Percentiles rank a stretch among this genome's conserved stretches.
phyloP scores from a whole-genome alignment of 2,888 invertebrate species.

The Temnothorax rugatulus region DNA sequence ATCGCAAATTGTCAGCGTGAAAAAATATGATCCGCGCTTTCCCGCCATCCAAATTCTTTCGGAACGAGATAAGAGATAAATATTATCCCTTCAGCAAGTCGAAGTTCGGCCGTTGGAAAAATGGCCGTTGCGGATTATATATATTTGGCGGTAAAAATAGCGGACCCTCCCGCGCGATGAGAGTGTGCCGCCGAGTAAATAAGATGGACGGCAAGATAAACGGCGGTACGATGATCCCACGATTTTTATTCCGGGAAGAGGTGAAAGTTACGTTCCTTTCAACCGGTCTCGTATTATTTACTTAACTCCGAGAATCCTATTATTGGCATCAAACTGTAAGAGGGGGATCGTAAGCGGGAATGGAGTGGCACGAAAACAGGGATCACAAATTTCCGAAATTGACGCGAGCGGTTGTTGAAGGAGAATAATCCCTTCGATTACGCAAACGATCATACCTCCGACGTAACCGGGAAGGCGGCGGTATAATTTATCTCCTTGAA shows the following conservation, averaged over 20 bases:
- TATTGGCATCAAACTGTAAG: neutral
- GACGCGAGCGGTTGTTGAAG: constrained; percentile 4
- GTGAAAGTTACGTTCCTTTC: constrained; percentile 9
- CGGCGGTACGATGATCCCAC: constrained; percentile 42
- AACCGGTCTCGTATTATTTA: constrained; percentile 26
- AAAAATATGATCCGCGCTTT: neutral
- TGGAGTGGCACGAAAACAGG: neutral
- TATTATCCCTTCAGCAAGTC: constrained; percentile 41
- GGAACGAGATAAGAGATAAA: constrained; percentile 46
- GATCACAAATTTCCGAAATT: constrained; percentile 16
- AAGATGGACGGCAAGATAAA: constrained; percentile 51
- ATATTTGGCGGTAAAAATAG: constrained; percentile 33
- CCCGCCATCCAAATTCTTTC: constrained; percentile 7
- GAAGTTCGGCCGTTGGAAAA: constrained; percentile 34
- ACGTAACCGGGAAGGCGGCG: constrained; percentile 22
- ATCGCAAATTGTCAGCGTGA: neutral
- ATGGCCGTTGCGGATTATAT: constrained; percentile 40
- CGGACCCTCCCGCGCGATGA: constrained; percentile 23
- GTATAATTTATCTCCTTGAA: constrained; percentile 39
- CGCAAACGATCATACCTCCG: constrained; percentile 30
- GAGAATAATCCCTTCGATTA: constrained; percentile 42
- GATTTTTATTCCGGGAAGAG: constrained; percentile 42
- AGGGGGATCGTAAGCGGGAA: neutral
- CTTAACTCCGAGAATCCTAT: neutral
- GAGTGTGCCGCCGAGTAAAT: constrained; percentile 38